A percentile compares a stretch with the other conserved stretches of the same genome.
Conservation (phyloP, 2,113 vertebrate species). For the Poeciliopsis prolifica region DNA sequence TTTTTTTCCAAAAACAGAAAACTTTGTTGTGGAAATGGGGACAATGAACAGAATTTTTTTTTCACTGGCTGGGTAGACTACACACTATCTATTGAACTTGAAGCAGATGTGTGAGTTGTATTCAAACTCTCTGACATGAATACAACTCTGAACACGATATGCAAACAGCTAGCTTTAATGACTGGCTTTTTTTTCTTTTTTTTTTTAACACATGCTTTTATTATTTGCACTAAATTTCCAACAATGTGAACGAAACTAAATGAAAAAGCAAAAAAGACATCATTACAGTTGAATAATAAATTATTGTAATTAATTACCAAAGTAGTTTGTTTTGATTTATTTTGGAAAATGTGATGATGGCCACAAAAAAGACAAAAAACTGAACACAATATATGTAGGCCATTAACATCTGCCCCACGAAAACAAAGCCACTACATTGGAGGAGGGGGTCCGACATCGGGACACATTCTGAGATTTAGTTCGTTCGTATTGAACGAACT, state of each 20-base stretch:
- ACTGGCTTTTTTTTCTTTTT: background rate
- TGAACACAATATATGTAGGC: conserved; percentile 70
- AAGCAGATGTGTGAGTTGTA: too few species aligned
- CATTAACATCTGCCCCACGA: conserved; percentile 69
- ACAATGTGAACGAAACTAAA: background rate
- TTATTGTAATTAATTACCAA: background rate
- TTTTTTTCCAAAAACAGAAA: too few species aligned
- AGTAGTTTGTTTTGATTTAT: conserved; percentile 22
- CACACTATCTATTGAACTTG: too few species aligned
- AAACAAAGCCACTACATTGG: conserved; percentile 69
- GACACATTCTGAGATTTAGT: conserved; percentile 19
- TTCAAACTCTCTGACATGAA: background rate
- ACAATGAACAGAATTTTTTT: too few species aligned
- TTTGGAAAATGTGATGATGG: conserved; percentile 32
- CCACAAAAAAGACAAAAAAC: conserved; percentile 21
- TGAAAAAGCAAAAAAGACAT: too few species aligned
- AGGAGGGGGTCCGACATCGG: conserved; percentile 30
- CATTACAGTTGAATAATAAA: background rate
- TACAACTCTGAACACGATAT: background rate
- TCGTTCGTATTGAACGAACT: background rate
- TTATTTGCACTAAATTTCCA: background rate
- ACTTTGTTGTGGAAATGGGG: too few species aligned
- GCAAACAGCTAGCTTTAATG: background rate
- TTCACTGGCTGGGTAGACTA: too few species aligned
- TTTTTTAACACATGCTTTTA: too few species aligned